Conservation (phyloP, 2,113 vertebrate species). For the Solenodon paradoxus region DNA sequence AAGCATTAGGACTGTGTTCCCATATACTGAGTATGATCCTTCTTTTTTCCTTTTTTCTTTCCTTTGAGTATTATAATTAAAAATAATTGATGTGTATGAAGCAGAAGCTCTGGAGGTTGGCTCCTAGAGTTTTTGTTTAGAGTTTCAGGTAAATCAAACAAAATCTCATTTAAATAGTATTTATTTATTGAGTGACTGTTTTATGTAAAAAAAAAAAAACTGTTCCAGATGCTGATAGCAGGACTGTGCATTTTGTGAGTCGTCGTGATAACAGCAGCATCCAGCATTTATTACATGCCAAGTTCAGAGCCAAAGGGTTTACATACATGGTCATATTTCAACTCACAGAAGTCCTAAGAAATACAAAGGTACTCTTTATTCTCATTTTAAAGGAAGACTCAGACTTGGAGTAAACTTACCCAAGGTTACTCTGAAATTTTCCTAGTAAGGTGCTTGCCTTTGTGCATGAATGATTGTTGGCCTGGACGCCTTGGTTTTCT, state of each 20-base stretch:
- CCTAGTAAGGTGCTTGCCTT: not conserved
- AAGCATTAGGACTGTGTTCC: not conserved
- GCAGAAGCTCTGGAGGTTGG: not conserved
- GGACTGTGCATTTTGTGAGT: not conserved
- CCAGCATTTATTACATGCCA: not conserved
- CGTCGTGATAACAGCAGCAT: not conserved
- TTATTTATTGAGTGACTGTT: not conserved
- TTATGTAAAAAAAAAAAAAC: not conserved
- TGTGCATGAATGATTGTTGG: not conserved
- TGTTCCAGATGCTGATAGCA: not conserved
- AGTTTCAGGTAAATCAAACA: not conserved
- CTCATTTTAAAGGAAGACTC: not conserved
- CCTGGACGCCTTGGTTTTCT: not conserved
- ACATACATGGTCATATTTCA: not conserved
- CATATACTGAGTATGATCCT: not conserved
- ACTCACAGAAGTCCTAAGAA: not conserved
- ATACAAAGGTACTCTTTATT: not conserved
- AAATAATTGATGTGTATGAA: not conserved
- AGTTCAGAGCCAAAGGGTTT: not conserved
- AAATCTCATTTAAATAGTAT: not conserved
- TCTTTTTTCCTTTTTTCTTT: no score
- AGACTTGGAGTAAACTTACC: not conserved
- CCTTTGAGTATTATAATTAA: conserved; percentile 18
- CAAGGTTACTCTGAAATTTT: not conserved
- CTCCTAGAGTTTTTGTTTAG: conserved; percentile 13